Conservation (phyloP, 2,797 vertebrate genomes). For the Trichosurus vulpecula region DNA sequence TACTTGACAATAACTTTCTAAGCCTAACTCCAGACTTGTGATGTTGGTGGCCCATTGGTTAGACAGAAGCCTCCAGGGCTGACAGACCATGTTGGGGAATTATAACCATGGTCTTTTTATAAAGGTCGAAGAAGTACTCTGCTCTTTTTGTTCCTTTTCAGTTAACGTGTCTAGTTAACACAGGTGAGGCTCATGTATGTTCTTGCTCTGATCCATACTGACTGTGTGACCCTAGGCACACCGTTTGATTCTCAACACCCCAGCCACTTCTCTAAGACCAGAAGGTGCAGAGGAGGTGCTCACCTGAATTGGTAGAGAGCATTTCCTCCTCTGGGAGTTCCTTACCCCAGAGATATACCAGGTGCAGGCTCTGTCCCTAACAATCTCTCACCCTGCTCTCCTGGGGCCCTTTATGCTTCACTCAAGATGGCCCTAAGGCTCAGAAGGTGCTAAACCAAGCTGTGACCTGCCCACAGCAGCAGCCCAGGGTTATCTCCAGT, state of each 20-base stretch:
- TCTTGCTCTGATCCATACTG: no score
- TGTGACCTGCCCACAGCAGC: no score
- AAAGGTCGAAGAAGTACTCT: no score
- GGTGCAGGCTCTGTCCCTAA: background rate
- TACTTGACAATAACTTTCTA: no score
- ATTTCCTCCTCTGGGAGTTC: background rate
- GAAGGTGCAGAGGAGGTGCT: background rate
- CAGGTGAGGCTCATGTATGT: no score
- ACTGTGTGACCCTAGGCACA: background rate
- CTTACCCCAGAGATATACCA: background rate
- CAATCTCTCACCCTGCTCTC: background rate
- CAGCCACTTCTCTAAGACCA: background rate
- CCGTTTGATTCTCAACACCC: background rate
- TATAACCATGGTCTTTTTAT: no score
- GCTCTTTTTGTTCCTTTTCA: no score
- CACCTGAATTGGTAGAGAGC: background rate
- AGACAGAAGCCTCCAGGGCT: no score
- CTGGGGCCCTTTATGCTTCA: background rate
- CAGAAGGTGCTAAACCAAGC: background rate
- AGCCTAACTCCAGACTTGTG: no score
- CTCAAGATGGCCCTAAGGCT: background rate
- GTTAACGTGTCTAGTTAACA: no score
- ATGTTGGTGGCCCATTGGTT: no score
- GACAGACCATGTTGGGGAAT: no score
- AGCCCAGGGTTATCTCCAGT: background rate